A percentile compares a stretch with the other conserved stretches of the same genome.
phyloP scores from a whole-genome alignment of 2,113 vertebrate genomes.

The Irena cyanogastra region DNA sequence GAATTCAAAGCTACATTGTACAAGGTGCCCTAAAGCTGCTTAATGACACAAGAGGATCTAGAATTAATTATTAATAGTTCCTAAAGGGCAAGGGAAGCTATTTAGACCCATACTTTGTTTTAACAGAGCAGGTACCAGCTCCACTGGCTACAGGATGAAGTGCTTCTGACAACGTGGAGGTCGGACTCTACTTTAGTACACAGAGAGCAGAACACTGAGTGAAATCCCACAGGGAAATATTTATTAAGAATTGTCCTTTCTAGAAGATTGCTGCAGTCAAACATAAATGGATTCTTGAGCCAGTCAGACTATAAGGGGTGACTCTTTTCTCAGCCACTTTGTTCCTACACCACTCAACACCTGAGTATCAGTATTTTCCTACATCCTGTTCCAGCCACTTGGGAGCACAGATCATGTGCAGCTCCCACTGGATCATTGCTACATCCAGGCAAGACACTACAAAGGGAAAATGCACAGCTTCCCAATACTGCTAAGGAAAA shows the following conservation, averaged over 20 bases:
- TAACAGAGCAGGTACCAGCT: background rate
- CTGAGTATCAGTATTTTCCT: background rate
- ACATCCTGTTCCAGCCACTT: background rate
- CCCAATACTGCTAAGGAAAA: background rate
- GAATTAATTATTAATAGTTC: slow-evolving; percentile 49
- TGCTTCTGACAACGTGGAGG: background rate
- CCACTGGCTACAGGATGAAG: background rate
- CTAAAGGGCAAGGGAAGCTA: slow-evolving; percentile 21
- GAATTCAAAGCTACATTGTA: background rate
- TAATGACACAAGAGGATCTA: background rate
- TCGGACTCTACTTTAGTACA: background rate
- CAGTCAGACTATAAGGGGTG: background rate
- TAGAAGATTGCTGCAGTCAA: background rate
- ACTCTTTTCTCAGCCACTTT: background rate
- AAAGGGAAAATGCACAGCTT: background rate
- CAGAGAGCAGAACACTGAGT: background rate
- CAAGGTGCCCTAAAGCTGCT: slow-evolving; percentile 19
- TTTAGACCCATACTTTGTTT: slow-evolving; percentile 21
- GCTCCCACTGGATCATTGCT: background rate
- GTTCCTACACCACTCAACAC: background rate
- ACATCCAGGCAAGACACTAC: background rate
- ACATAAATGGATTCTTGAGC: background rate
- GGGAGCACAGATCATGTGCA: background rate
- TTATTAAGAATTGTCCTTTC: background rate
- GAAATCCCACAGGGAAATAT: slow-evolving; percentile 15